phyloP scores from a whole-genome alignment of 2,888 invertebrate genomes.

The Resseliella maxima region DNA sequence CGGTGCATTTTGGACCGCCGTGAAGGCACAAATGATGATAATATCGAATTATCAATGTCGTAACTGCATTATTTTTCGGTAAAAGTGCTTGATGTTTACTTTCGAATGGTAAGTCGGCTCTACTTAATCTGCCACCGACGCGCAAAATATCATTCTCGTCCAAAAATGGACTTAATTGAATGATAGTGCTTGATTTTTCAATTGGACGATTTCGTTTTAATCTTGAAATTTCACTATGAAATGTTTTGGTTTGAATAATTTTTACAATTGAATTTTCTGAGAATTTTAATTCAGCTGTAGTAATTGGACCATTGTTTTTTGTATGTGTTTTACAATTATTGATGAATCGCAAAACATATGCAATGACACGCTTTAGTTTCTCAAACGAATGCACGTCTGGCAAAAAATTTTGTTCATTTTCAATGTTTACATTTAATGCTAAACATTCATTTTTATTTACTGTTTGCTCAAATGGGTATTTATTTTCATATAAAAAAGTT shows the following conservation, averaged over 20 bases:
- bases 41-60: background rate
- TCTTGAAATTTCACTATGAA: slow-evolving; percentile 39
- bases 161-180: slow-evolving; percentile 56
- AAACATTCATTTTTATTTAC: too few species aligned
- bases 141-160: slow-evolving; percentile 55
- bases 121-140: slow-evolving; percentile 56
- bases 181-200: slow-evolving; percentile 29
- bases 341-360: background rate
- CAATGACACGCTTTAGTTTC: slow-evolving; percentile 53
- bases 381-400: too few species aligned
- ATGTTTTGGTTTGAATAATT: background rate
- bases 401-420: too few species aligned
- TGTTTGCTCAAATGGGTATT: too few species aligned
- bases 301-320: background rate
- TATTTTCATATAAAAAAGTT: too few species aligned
- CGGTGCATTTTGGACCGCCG: background rate
- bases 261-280: slow-evolving; percentile 1
- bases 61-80: background rate
- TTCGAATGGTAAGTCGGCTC: background rate
- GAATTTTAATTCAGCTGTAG: background rate
- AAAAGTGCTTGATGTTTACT: slow-evolving; percentile 41
- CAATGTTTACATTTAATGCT: too few species aligned
- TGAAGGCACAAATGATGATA: background rate
- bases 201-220: background rate
- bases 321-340: too few species aligned